Evolutionary conservation across 2,888 invertebrate genomes (phyloP), one percentile per base, ranked within the genome.

Genomic region (Kuschelorhynchus macadamiae): DNA sequence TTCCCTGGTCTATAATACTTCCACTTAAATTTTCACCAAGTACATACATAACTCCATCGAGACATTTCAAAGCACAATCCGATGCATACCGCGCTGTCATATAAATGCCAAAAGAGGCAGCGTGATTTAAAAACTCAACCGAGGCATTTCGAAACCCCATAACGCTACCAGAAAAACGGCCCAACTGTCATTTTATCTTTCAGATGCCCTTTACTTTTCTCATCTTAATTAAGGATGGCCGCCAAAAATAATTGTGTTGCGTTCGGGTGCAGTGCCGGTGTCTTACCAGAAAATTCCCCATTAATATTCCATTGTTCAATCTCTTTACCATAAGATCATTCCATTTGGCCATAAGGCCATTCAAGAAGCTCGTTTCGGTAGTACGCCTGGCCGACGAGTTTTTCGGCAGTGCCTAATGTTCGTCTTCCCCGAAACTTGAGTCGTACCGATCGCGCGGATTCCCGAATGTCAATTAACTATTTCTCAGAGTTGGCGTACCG

Each of bases 401-500:
- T 67, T 67, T 67, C 67, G 67, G 62, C 11, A 32, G 56, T 67
- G 67, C 49, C 62, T 67, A 67, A 67, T 62, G 67, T 57, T 50
- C 20, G 14, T 33, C 62, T 67, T 67, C 67, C 52, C 67, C 67
- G 67, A 67, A 67, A 55, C 41, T 41, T 12, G 14, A 47, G 18
- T 30, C 67, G 53, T 60, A 47, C 42, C 39, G 55, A n/a, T 18
- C 49, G 67, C 30, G 57, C 20, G 67, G 52, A 67, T 62, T 78
- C 78, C 78, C 78, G 78, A 79, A 78, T 79, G 78, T 78, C 77
- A 79, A 79, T 79, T 78, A 78, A 78, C 71, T 78, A 77, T 74
- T 79, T 79, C 78, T 75, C 73, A 74, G 78, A 79, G 76, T 75
- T 77, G 33, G 9, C 17, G 62, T 50, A 57, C 62, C 52, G 52